phyloP scores from a whole-genome alignment of 2,888 invertebrate genomes.

The Apamea sordens region DNA sequence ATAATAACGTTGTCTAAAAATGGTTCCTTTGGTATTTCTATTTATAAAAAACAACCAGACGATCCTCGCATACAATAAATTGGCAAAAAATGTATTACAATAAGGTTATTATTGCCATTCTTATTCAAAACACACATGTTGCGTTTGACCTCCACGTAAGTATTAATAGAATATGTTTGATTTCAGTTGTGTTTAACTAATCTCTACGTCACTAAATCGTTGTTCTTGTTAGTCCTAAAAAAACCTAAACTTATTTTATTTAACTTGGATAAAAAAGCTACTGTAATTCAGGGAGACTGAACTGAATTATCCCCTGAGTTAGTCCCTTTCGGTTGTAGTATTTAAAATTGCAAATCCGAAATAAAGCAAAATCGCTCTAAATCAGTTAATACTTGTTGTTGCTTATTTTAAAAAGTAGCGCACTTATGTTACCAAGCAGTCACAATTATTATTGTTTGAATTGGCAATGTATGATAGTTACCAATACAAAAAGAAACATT shows the following conservation, averaged over 20 bases:
- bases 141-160: slow-evolving; percentile 14
- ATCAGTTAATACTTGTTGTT: not conserved
- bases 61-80: not conserved
- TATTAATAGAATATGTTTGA: slow-evolving; percentile 2
- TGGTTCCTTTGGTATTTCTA: not conserved
- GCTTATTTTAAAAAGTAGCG: not conserved
- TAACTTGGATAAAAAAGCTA: not conserved
- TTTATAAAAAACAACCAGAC: not conserved
- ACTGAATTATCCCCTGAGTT: not conserved
- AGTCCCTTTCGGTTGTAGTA: not conserved
- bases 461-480: not conserved
- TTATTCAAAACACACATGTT: slow-evolving; percentile 23
- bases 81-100: slow-evolving; percentile 9
- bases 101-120: slow-evolving; percentile 24
- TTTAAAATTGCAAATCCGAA: not conserved
- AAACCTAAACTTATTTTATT: not conserved
- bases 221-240: too few species aligned
- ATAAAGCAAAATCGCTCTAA: not conserved
- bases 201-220: not conserved
- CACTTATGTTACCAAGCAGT: not conserved
- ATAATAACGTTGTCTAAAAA: not conserved
- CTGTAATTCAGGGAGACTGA: too few species aligned
- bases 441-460: not conserved
- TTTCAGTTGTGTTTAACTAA: not conserved
- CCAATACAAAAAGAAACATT: not conserved